Evolutionary conservation across 35 echinoderm and acorn worm genomes (phyloP).

Genomic region (Lytechinus pictus): DNA sequence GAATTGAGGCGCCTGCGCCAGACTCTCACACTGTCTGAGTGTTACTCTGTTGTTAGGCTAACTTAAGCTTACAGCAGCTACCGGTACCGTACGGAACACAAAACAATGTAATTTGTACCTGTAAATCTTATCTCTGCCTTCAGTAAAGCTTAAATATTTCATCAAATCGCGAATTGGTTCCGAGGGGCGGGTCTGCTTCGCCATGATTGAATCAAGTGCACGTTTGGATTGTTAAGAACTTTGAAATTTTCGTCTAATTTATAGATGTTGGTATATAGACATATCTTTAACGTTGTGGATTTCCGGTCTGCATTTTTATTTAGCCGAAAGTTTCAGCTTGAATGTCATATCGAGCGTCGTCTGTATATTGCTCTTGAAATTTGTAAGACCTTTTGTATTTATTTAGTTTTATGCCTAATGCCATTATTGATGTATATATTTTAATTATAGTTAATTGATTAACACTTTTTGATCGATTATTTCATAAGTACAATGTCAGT

Average conservation of each 20-base stretch:
- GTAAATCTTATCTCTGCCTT: constrained; percentile 11
- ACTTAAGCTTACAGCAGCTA: too few relatives aligned
- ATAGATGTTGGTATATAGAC: neutral
- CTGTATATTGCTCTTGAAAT: neutral
- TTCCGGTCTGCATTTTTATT: neutral
- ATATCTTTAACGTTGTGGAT: neutral
- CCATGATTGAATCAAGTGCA: neutral
- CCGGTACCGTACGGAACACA: too few relatives aligned
- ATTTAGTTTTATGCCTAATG: neutral
- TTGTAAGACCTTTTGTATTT: neutral
- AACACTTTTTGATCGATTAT: too few relatives aligned
- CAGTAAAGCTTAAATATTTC: constrained; percentile 31
- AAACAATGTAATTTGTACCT: neutral
- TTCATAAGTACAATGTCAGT: too few relatives aligned
- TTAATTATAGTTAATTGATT: too few relatives aligned
- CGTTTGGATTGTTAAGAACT: neutral
- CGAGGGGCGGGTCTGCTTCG: neutral
- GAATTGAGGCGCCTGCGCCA: too few relatives aligned
- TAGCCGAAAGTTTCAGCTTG: neutral
- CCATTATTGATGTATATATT: too few relatives aligned
- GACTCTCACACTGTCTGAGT: too few relatives aligned
- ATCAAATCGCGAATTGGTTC: neutral
- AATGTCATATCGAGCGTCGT: neutral
- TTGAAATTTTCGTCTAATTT: neutral
- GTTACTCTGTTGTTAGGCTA: too few relatives aligned